Evolutionary conservation across 23 tunicate species (phyloP).

Genomic region (Trididemnum clinides): DNA sequence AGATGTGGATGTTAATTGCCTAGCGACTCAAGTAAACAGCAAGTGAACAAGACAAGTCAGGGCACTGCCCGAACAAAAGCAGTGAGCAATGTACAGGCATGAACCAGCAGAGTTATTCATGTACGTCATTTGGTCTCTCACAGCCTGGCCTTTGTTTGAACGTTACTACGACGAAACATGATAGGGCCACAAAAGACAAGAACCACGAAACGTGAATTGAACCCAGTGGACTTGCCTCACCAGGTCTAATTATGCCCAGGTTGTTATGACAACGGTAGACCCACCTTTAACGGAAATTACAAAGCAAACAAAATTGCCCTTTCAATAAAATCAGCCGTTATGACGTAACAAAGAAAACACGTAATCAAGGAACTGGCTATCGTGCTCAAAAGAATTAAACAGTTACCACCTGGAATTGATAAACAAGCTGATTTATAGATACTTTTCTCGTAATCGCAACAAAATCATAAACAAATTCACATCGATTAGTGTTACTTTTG

Average conservation of each 20-base stretch:
- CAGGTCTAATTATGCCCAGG: conserved; percentile 26
- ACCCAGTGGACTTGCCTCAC: conserved; percentile 12
- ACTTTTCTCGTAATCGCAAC: too few relatives aligned
- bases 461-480: too few relatives aligned
- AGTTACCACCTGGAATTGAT: too few relatives aligned
- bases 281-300: not conserved
- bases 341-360: too few relatives aligned
- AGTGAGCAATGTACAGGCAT: not conserved
- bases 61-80: not conserved
- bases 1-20: too few relatives aligned
- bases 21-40: conserved; percentile 16
- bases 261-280: conserved; percentile 19
- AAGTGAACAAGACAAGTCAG: not conserved
- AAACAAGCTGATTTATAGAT: too few relatives aligned
- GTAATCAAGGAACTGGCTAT: too few relatives aligned
- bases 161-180: conserved; percentile 6
- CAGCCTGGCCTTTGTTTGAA: not conserved
- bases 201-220: too few relatives aligned
- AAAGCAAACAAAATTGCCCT: too few relatives aligned
- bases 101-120: not conserved
- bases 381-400: too few relatives aligned
- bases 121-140: not conserved
- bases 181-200: not conserved
- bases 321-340: too few relatives aligned
- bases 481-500: too few relatives aligned